These are phyloP conservation scores for Exocentrus adspersus DNA, from an alignment of 2,888 invertebrate species.

Conservation along the genomic window DNA sequence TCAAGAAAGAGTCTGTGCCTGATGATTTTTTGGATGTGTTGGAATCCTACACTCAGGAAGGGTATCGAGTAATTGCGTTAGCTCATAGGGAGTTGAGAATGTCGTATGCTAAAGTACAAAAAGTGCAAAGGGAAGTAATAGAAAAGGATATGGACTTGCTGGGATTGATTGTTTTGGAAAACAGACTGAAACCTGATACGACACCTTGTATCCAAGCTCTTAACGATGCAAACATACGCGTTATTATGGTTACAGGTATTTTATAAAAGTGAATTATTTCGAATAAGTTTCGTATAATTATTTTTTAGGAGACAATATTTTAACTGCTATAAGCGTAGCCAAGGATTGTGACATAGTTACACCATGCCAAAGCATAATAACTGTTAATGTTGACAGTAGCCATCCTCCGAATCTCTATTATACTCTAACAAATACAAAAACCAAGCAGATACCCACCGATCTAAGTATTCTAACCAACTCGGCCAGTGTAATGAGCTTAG, in stretches of 20 bases:
- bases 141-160: slow-evolving; percentile 85
- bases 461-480: slow-evolving; percentile 65
- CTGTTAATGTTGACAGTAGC: slow-evolving; percentile 58
- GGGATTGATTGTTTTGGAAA: slow-evolving; percentile 94
- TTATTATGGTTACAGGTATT: slow-evolving; percentile 96
- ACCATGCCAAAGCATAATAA: slow-evolving; percentile 65
- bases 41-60: slow-evolving; percentile 88
- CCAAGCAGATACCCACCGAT: slow-evolving; percentile 47
- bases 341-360: slow-evolving; percentile 88
- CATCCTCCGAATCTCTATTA: slow-evolving; percentile 67
- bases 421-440: slow-evolving; percentile 62
- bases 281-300: too few species aligned
- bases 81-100: slow-evolving; percentile 79
- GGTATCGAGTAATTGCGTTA: slow-evolving; percentile 92
- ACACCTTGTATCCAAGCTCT: slow-evolving; percentile 82
- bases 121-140: slow-evolving; percentile 79
- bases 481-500: slow-evolving; percentile 71
- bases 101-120: slow-evolving; percentile 78
- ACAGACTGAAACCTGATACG: slow-evolving; percentile 90
- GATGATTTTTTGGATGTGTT: slow-evolving; percentile 80
- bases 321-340: slow-evolving; percentile 94
- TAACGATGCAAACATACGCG: slow-evolving; percentile 85
- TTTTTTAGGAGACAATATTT: slow-evolving; percentile 81
- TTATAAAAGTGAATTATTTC: too few species aligned
- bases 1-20: slow-evolving; percentile 81